A percentile compares a stretch with the other conserved stretches of the same genome.
Conservation (phyloP, 2,113 vertebrate species). For the Ailuropoda melanoleuca region DNA sequence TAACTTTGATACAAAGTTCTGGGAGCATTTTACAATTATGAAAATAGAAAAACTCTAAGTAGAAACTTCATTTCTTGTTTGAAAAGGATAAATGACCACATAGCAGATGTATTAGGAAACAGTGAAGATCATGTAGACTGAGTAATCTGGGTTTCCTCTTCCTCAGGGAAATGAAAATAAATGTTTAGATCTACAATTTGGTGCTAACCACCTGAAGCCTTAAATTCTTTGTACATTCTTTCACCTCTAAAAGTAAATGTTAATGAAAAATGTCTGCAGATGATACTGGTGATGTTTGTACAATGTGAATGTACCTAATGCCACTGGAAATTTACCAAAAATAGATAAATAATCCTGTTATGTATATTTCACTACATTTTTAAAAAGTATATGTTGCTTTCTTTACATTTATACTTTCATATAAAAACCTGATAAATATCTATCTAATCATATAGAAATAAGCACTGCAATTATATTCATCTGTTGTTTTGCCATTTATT, state of each 20-base stretch:
- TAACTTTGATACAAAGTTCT: background rate
- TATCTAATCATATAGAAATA: background rate
- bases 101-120: background rate
- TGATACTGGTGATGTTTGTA: background rate
- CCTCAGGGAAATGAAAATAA: background rate
- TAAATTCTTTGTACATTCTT: background rate
- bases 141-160: background rate
- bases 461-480: background rate
- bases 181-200: background rate
- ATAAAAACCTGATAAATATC: background rate
- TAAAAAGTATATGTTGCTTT: background rate
- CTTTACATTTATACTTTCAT: background rate
- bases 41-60: background rate
- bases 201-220: background rate
- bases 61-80: background rate
- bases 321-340: background rate
- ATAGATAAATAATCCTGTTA: background rate
- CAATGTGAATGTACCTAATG: background rate
- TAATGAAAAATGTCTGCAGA: background rate
- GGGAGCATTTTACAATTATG: background rate
- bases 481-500: constrained; percentile 1
- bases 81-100: background rate
- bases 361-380: background rate
- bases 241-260: background rate
- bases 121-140: background rate